Conservation (phyloP, 2,797 vertebrate species). For the Aotus griseimembra region DNA sequence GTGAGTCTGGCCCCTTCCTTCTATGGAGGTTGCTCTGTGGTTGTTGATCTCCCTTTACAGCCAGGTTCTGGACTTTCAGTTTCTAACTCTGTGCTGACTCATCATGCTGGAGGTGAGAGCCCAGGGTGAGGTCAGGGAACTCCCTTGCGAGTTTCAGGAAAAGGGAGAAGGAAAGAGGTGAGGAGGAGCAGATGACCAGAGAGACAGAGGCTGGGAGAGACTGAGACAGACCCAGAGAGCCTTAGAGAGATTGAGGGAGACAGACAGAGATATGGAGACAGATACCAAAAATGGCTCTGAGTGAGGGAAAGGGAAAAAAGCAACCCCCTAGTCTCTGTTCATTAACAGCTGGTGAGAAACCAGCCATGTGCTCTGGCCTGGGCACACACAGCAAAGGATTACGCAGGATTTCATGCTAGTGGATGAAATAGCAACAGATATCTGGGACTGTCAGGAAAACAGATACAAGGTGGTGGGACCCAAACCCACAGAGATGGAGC, state of each 20-base stretch:
- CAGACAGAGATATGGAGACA: not conserved
- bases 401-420: not conserved
- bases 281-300: not conserved
- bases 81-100: not conserved
- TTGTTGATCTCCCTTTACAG: not conserved
- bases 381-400: not conserved
- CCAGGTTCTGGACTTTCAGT: not conserved
- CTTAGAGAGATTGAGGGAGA: not conserved
- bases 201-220: not conserved
- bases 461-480: not conserved
- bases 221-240: not conserved
- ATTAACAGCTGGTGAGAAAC: not conserved
- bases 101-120: not conserved
- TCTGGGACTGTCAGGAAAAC: not conserved
- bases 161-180: not conserved
- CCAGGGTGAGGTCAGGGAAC: not conserved
- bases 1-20: not conserved
- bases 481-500: not conserved
- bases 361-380: not conserved
- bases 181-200: not conserved
- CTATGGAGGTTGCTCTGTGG: not conserved
- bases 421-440: not conserved
- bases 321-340: not conserved
- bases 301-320: not conserved
- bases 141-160: not conserved